Evolutionary conservation across 2,113 vertebrate genomes (phyloP), one percentile per base, ranked within the genome.

Genomic region (Micronycteris hirsuta): DNA sequence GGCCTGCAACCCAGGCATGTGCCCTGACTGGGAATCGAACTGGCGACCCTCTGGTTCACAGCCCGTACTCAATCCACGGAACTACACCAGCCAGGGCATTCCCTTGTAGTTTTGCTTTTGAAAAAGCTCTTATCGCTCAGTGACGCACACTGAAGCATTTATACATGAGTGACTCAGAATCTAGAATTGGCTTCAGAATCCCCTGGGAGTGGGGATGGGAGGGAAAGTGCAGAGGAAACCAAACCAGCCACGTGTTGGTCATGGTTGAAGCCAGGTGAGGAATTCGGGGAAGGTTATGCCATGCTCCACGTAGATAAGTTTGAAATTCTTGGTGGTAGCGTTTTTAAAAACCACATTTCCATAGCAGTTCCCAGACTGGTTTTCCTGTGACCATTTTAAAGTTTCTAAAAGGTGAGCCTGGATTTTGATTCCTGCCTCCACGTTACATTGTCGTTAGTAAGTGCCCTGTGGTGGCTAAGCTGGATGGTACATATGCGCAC

Each of bases 401-500:
- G 43, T 43, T 33, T 68, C 6, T 41, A 31, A 47, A 67, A 95
- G 73, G 36, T 0, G 24, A 54, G 8, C 41, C 28, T 67, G 22
- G 38, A 9, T 74, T 78, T 74, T 41, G 73, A 63, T 13, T 33
- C 31, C 0, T 22, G 9, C 36, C 13, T 73, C 41, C 49, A 11
- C 0, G 0, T 80, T 45, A 15, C 8, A 38, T 20, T 26, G 4
- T 28, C 17, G 36, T 33, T 17, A 58, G 76, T 38, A 49, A 3
- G 17, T 5, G 26, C 16, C 41, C 36, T 31, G 0, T 14, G 0
- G 2, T 24, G 65, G 26, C n/a, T 63, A 17, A 65, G 2, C 54
- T 22, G 14, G 58, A 1, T n/a, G 13, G 1, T 5, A 5, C 70
- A 31, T 2, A 0, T 17, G 2, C 26, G 45, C 2, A 4, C 36